Base-by-base conservation (phyloP, 2,888 invertebrate species). In the Acanthopleura granulata region DNA sequence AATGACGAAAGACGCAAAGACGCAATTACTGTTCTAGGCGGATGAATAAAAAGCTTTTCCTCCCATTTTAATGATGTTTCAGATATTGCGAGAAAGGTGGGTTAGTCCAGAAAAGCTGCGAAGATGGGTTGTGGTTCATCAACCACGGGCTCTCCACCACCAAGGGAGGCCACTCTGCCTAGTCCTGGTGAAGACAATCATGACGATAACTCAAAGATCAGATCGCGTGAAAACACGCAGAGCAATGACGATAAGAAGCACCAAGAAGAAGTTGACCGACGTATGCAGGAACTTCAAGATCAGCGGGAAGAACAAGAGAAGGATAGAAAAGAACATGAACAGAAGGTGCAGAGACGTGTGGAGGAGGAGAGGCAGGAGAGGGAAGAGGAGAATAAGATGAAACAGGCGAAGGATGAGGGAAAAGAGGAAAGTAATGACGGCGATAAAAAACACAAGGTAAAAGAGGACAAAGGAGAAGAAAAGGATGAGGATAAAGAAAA, bases 41-140 rank as follows among this genome's bases (percentile, higher is more conserved):
- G n/a, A n/a, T n/a, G n/a, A n/a, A n/a, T n/a, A n/a, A n/a, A n/a
- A n/a, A n/a, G n/a, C n/a, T n/a, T n/a, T n/a, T n/a, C n/a, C n/a
- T n/a, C n/a, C n/a, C n/a, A n/a, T n/a, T n/a, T n/a, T n/a, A n/a
- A n/a, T n/a, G n/a, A n/a, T n/a, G n/a, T n/a, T n/a, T n/a, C n/a
- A n/a, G n/a, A n/a, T n/a, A n/a, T n/a, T n/a, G n/a, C n/a, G n/a
- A n/a, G n/a, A 40, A 40, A 40, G 40, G 40, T 9, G 9, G 9
- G 3, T 6, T 40, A 40, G 40, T 40, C 40, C 40, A 40, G 9
- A 77, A 79, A 57, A 70, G 72, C 11, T 77, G 69, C 27, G 50
- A 16, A 49, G n/a, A 75, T 75, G 75, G 75, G 75, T 18, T 75
- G 75, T 70, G 75, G 75, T 3, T 29, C 73, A 70, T 75, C 75